phyloP scores from a whole-genome alignment of 1,140 invertebrate species.

The Spodoptera frugiperda region DNA sequence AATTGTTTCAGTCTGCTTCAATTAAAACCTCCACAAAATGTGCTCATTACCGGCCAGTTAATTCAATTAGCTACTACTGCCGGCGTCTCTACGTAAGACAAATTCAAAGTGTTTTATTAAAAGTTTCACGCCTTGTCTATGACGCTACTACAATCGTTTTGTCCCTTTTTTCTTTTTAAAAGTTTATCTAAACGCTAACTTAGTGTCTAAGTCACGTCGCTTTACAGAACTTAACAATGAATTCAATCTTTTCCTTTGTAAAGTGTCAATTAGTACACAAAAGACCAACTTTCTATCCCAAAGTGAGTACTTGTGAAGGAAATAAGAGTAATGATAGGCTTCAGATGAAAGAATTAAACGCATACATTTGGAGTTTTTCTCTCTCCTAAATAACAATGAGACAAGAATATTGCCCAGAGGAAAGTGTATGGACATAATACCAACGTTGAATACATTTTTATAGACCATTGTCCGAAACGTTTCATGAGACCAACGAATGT shows the following conservation, averaged over 20 bases:
- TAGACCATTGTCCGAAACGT: conserved; percentile 7
- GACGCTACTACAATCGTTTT: conserved; percentile 53
- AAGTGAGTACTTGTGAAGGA: conserved; percentile 38
- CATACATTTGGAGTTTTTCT: conserved; percentile 26
- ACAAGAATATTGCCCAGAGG: conserved; percentile 27
- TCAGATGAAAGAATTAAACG: conserved; percentile 36
- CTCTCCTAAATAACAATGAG: conserved; percentile 38
- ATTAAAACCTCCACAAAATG: conserved; percentile 43
- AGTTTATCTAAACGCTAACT: conserved; percentile 57
- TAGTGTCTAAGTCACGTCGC: conserved; percentile 53
- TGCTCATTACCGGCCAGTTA: conserved; percentile 31
- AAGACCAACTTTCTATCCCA: conserved; percentile 41
- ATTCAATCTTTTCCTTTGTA: conserved; percentile 54
- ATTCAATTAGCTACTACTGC: conserved; percentile 44
- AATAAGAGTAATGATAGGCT: conserved; percentile 42
- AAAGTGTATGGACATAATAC: conserved; percentile 11
- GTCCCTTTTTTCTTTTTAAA: conserved; percentile 53
- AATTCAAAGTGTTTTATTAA: conserved; percentile 55
- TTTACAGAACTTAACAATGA: conserved; percentile 55
- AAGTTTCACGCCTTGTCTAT: conserved; percentile 58
- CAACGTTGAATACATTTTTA: conserved; percentile 12
- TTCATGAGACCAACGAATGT: not conserved
- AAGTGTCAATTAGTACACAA: conserved; percentile 54
- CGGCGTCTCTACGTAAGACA: conserved; percentile 46
- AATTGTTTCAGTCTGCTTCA: conserved; percentile 36